Evolutionary conservation across 2,113 vertebrate species (phyloP), one percentile per base, ranked within the genome.

Genomic region (Manacus vitellinus): DNA sequence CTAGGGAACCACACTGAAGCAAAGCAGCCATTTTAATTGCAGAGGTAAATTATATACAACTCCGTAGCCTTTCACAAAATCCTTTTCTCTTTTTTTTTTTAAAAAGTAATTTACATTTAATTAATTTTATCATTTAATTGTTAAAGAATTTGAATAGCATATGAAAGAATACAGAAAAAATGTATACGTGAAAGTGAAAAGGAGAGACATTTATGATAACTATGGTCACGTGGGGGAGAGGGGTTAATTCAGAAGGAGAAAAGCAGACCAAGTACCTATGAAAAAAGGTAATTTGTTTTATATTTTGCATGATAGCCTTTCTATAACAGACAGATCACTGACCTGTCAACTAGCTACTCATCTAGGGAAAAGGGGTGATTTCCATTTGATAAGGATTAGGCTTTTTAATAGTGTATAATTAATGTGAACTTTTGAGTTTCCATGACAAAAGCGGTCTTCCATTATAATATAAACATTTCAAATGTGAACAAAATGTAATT

Each of bases 81-180:
- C 62, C 55, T 94, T 81, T 75, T 24, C 41, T 82, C 70, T 94
- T 67, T 59, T 63, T 55, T 88, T 92, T 97, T 90, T 91, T 85
- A 58, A 72, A 91, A 94, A 55, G n/a, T 81, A 88, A 96, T 92
- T 92, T 95, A 76, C 71, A 94, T 96, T 94, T 97, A 89, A 96
- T 96, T 97, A 94, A 91, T 95, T 94, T 98, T 90, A 94, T 88
- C 66, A 97, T 92, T 96, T 96, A 94, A 81, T 89, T 94, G 80
- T 93, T 97, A 88, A 19, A 51, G 56, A 92, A 93, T 89, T 96
- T 85, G 56, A 97, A 72, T 55, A 88, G 82, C 59, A 22, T 49
- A 82, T 30, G 65, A 83, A 55, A 89, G 65, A 86, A 95, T 39
- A 85, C 37, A 87, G 85, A 89, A 88, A 63, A 70, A 91, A 96